Percentiles rank a stretch among this genome's conserved stretches.
Evolutionary conservation across 2,113 vertebrate genomes (phyloP).

Genomic region (Actenoides lindsayi): DNA sequence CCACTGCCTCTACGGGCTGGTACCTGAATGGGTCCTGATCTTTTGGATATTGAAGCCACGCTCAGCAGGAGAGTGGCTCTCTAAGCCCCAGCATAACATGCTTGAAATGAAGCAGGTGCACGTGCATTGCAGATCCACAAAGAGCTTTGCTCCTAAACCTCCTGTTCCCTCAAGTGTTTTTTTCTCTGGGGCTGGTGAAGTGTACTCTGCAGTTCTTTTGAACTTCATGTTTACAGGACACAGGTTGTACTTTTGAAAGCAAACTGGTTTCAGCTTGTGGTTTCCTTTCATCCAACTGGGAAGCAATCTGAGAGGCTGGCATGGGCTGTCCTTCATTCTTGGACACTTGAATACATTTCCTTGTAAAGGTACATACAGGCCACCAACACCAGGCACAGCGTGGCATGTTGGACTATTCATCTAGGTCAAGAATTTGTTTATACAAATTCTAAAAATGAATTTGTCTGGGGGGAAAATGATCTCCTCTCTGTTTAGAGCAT

Average conservation of each 20-base stretch:
- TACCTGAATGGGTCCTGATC: background rate
- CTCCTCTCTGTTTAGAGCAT: background rate
- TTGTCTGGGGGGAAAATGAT: background rate
- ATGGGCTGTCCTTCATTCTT: background rate
- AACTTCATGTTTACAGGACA: background rate
- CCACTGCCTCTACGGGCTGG: fast-evolving
- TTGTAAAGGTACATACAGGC: background rate
- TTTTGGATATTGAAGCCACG: background rate
- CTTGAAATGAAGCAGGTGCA: background rate
- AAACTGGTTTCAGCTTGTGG: slow-evolving; percentile 25
- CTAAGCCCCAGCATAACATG: background rate
- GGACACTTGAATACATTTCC: background rate
- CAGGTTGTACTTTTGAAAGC: background rate
- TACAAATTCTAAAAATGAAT: slow-evolving; percentile 31
- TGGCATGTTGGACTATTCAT: background rate
- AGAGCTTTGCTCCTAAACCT: background rate
- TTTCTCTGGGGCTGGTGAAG: background rate
- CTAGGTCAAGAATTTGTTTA: slow-evolving; percentile 29
- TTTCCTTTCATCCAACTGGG: slow-evolving; percentile 23
- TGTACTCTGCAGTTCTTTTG: background rate
- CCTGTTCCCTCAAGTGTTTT: background rate
- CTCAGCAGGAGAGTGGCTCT: background rate
- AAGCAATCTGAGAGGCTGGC: slow-evolving; percentile 28
- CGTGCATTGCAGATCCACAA: background rate
- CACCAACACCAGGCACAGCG: background rate